A percentile compares a stretch with the other conserved stretches of the same genome.
These are phyloP conservation scores for Neodiprion virginianus DNA, from an alignment of 1,140 invertebrate species.

Conservation along the genomic window DNA sequence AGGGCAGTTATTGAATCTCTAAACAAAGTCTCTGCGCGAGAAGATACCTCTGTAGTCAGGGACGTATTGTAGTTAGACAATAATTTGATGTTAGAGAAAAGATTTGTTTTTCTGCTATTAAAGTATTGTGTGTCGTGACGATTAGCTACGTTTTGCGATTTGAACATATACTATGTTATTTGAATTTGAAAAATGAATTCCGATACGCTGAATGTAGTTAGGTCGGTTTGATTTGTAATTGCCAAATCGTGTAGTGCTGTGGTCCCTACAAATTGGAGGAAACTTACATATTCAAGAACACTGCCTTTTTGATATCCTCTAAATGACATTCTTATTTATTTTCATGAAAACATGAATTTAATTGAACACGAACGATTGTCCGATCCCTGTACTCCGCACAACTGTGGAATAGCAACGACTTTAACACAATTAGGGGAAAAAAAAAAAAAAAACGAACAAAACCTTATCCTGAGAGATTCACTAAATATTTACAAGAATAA, in stretches of 20 bases:
- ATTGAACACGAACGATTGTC: background rate
- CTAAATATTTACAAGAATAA: background rate
- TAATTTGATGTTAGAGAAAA: too few species aligned
- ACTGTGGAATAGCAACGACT: background rate
- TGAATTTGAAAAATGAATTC: background rate
- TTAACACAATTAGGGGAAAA: background rate
- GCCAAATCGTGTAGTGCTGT: slow-evolving; percentile 24
- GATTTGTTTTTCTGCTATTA: too few species aligned
- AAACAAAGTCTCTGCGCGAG: background rate
- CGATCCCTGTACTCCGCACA: background rate
- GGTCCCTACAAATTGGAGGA: slow-evolving; percentile 47
- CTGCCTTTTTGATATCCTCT: slow-evolving; percentile 19
- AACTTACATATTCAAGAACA: slow-evolving; percentile 61
- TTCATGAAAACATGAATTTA: background rate
- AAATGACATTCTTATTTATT: slow-evolving; percentile 23
- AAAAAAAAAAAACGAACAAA: background rate
- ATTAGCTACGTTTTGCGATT: too few species aligned
- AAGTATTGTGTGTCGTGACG: too few species aligned
- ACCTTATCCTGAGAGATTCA: background rate
- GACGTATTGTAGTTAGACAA: too few species aligned
- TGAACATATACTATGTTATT: background rate
- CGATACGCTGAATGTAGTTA: slow-evolving; percentile 53
- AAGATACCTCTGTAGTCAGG: background rate
- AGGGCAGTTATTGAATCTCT: background rate
- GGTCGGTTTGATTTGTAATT: slow-evolving; percentile 31